Evolutionary conservation across 1,140 invertebrate species (phyloP).

Genomic region (Sycophila sp.): DNA sequence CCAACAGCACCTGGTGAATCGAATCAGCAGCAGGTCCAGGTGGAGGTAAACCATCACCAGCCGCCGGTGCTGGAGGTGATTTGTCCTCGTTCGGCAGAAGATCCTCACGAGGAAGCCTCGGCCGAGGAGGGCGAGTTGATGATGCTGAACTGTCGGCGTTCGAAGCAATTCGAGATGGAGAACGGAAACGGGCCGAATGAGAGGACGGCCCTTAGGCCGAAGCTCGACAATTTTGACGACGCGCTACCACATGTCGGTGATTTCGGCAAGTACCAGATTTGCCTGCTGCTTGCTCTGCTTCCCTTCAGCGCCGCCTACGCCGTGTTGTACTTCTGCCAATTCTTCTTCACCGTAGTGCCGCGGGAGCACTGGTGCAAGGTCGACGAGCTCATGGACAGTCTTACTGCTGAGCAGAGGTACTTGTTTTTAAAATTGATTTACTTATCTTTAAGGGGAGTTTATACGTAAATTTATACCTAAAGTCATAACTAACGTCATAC

Average conservation of each 20-base stretch:
- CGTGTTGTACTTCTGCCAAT: slow-evolving; percentile 62
- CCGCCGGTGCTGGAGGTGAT: background rate
- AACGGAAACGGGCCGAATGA: slow-evolving; percentile 47
- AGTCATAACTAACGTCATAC: no score
- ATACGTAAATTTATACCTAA: no score
- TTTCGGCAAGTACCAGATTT: slow-evolving; percentile 68
- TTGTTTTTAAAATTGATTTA: background rate
- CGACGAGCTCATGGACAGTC: slow-evolving; percentile 48
- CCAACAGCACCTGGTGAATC: no score
- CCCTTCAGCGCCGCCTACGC: slow-evolving; percentile 58
- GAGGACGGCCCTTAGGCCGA: slow-evolving; percentile 49
- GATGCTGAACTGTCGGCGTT: background rate
- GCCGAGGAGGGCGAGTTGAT: slow-evolving; percentile 19
- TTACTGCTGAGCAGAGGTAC: slow-evolving; percentile 54
- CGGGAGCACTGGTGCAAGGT: slow-evolving; percentile 63
- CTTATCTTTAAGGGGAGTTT: no score
- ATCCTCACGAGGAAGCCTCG: background rate
- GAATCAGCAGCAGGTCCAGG: no score
- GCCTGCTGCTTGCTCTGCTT: slow-evolving; percentile 60
- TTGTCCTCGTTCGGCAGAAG: no score
- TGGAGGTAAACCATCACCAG: no score
- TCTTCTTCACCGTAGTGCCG: slow-evolving; percentile 62
- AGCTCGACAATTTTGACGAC: slow-evolving; percentile 65
- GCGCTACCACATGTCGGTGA: slow-evolving; percentile 66
- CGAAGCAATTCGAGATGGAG: slow-evolving; percentile 6